Percentiles rank a stretch among this genome's conserved stretches.
phyloP scores from a whole-genome alignment of 2,797 vertebrate species.

The Parotocinclus haroldoi region DNA sequence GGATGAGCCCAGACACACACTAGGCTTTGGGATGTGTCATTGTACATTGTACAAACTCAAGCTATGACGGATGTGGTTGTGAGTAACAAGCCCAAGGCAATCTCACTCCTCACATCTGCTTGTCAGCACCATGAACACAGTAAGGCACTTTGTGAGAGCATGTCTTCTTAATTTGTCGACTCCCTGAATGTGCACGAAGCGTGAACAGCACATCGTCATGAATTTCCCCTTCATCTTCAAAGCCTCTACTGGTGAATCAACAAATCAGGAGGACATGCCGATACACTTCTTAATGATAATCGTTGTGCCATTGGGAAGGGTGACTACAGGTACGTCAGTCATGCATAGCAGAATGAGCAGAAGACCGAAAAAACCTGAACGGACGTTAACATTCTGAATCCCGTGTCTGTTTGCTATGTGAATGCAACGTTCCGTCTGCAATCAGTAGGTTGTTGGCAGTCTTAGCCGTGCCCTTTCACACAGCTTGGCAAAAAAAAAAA shows the following conservation, averaged over 20 bases:
- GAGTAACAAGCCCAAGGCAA: constrained; percentile 32
- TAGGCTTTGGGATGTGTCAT: constrained; percentile 25
- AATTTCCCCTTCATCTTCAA: constrained; percentile 9
- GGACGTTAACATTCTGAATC: constrained; percentile 4
- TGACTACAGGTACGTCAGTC: constrained; percentile 13
- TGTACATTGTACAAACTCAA: constrained; percentile 14
- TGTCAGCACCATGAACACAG: constrained; percentile 27
- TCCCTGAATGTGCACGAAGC: constrained; percentile 1
- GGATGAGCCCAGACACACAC: constrained; percentile 35
- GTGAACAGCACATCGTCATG: constrained; percentile 5
- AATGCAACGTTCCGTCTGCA: constrained; percentile 6
- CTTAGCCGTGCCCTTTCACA: not conserved
- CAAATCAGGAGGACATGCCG: constrained; percentile 26
- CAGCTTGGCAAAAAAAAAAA: not conserved
- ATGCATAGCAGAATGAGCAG: constrained; percentile 10
- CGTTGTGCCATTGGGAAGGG: constrained; percentile 8
- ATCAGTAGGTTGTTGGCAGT: not conserved
- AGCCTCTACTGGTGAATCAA: not conserved
- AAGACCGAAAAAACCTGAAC: constrained; percentile 3
- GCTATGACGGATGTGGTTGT: constrained; percentile 27
- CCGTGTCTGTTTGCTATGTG: not conserved
- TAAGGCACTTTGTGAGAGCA: not conserved
- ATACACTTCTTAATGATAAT: constrained; percentile 22
- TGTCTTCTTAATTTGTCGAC: constrained; percentile 9
- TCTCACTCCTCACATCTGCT: constrained; percentile 27